Conservation (phyloP, 1,140 invertebrate species). For the Adelges cooleyi region DNA sequence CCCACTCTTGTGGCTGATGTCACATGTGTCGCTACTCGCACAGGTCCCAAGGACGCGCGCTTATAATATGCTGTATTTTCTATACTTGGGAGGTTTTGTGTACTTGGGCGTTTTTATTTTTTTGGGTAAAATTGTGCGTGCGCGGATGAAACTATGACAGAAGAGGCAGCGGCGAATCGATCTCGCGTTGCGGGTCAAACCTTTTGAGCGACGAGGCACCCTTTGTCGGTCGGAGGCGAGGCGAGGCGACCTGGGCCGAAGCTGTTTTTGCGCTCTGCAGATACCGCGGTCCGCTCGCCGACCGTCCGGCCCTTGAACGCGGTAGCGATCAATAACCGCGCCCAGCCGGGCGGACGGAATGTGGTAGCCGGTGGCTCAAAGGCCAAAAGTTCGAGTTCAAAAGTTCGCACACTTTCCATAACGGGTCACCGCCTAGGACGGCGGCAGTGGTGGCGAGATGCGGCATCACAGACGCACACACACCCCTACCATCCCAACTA, state of each 20-base stretch:
- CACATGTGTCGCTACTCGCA: too few species aligned
- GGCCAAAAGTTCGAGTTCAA: conserved; percentile 27
- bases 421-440: conserved; percentile 19
- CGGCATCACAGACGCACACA: too few species aligned
- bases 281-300: neutral
- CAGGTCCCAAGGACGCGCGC: conserved; percentile 5
- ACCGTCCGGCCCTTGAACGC: too few species aligned
- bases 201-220: neutral
- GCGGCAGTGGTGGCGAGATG: too few species aligned
- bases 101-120: too few species aligned
- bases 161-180: neutral
- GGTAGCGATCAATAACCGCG: conserved; percentile 9
- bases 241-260: neutral
- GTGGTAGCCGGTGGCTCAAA: neutral
- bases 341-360: neutral
- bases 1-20: too few species aligned
- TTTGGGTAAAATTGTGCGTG: too few species aligned
- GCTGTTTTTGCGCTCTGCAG: conserved; percentile 22
- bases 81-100: conserved; percentile 21
- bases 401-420: conserved; percentile 9
- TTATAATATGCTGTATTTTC: too few species aligned
- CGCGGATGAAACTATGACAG: too few species aligned
- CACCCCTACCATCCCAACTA: too few species aligned
- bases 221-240: neutral
- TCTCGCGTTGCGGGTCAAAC: neutral